Conservation (phyloP, 30 jellyfish, hydroid and myxozoan genomes). For the Nemopilema nomurai region DNA sequence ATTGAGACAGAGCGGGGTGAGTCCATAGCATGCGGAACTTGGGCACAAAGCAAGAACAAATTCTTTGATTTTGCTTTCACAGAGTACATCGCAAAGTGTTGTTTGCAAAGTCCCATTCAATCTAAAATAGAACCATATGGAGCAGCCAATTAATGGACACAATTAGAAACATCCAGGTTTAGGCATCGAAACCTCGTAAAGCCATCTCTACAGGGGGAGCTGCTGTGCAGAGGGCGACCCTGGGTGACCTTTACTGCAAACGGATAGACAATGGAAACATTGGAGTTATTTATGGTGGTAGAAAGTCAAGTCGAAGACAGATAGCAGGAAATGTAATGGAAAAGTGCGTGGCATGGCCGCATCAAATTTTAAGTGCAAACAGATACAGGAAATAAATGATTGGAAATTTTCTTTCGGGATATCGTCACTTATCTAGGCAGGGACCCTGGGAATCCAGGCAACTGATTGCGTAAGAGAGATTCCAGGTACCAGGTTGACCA, state of each 20-base stretch:
- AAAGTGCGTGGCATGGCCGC: background rate
- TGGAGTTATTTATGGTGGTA: background rate
- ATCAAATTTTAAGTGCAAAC: background rate
- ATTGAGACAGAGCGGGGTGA: no score
- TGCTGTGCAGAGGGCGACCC: background rate
- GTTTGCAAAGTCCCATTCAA: no score
- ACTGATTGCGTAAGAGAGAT: background rate
- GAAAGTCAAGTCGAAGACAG: background rate
- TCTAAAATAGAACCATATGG: no score
- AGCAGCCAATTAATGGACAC: no score
- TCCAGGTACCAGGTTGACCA: no score
- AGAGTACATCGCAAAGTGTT: background rate
- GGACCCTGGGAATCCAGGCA: constrained; percentile 2
- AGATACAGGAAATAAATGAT: constrained; percentile 1
- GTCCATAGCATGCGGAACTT: background rate
- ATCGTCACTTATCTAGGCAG: constrained; percentile 31
- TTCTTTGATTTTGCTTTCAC: background rate
- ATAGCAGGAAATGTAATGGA: background rate
- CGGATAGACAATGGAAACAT: background rate
- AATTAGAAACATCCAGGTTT: no score
- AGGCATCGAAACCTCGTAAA: background rate
- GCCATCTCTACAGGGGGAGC: background rate
- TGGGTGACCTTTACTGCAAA: background rate
- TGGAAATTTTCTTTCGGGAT: background rate
- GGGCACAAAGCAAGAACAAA: background rate